These are phyloP conservation scores for Eupleurogrammus muticus DNA, from an alignment of 2,797 vertebrate genomes.

Conservation along the genomic window DNA sequence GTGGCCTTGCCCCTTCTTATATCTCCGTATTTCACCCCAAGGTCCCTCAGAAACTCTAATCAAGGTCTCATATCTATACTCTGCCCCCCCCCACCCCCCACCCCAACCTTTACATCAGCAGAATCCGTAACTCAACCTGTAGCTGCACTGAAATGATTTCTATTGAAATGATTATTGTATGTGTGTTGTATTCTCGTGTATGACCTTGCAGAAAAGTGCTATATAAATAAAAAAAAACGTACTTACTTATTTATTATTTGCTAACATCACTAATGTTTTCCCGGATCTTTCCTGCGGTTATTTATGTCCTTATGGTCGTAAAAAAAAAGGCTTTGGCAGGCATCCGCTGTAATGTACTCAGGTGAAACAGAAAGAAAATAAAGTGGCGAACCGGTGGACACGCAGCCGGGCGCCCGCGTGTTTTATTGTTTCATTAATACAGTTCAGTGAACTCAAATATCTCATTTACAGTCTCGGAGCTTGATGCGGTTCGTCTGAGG, in stretches of 20 bases:
- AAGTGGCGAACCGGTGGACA: slow-evolving; percentile 42
- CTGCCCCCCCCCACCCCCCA: too few relatives aligned
- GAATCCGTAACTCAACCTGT: too few relatives aligned
- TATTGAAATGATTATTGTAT: too few relatives aligned
- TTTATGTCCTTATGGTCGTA: slow-evolving; percentile 22
- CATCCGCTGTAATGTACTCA: slow-evolving; percentile 23
- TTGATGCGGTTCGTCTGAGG: slow-evolving; percentile 35
- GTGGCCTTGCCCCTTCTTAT: too few relatives aligned
- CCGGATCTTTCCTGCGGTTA: not conserved
- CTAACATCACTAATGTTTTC: not conserved
- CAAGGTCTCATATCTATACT: too few relatives aligned
- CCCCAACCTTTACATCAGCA: too few relatives aligned
- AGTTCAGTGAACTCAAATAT: slow-evolving; percentile 36
- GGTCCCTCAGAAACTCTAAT: too few relatives aligned
- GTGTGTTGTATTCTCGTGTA: too few relatives aligned
- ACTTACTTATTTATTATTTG: not conserved
- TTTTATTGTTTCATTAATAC: slow-evolving; percentile 55
- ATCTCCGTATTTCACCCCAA: too few relatives aligned
- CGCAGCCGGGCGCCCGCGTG: slow-evolving; percentile 13
- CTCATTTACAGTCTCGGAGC: slow-evolving; percentile 36
- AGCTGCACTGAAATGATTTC: too few relatives aligned
- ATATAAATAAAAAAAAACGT: too few relatives aligned
- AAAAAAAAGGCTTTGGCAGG: slow-evolving; percentile 24
- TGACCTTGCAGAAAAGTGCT: too few relatives aligned
- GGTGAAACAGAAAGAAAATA: slow-evolving; percentile 41